Evolutionary conservation across 2,797 vertebrate species (phyloP), one percentile per base, ranked within the genome.

Genomic region (Crocodylus rhombifer): DNA sequence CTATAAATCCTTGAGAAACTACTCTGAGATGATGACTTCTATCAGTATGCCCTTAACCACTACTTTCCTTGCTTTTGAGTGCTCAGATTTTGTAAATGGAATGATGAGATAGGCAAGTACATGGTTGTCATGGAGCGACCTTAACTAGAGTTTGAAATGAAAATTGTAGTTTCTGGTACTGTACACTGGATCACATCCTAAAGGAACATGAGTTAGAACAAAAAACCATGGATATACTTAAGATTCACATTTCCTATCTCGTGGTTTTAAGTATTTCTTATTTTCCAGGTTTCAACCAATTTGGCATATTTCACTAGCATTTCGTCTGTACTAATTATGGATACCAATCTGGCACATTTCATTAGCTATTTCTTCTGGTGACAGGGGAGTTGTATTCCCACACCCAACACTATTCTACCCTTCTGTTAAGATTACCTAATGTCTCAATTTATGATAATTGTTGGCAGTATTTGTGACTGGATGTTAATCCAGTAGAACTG

Each of bases 351-450:
- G 82, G 14, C 76, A 91, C n/a, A 56, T 51, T 51, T 51, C 42
- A 51, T 10, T 51, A 51, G 42, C 42, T 51, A 3, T 51, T 51
- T 51, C 16, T 88, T 88, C 71, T 92, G 42, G 42, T 51, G 73
- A 90, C 6, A 73, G 73, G n/a, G 92, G 77, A 92, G 87, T 17
- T 88, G 51, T 63, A 90, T 83, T 92, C 85, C 86, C 60, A 36
- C 2, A 18, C 76, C 0, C 0, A 88, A 80, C 88, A 87, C 6
- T 77, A 86, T 78, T 74, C 61, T 91, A 26, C 51, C 78, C 28
- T 12, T 90, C 82, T 81, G 94, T 82, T 90, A 90, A 95, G 63
- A 80, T 78, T 78, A 92, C 77, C 36, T 82, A 78, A 6, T 85
- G 20, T 87, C 86, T 89, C 86, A 62, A 86, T 74, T 5, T 56